phyloP scores from a whole-genome alignment of 2,113 vertebrate species.

The Syngnathus scovelli region DNA sequence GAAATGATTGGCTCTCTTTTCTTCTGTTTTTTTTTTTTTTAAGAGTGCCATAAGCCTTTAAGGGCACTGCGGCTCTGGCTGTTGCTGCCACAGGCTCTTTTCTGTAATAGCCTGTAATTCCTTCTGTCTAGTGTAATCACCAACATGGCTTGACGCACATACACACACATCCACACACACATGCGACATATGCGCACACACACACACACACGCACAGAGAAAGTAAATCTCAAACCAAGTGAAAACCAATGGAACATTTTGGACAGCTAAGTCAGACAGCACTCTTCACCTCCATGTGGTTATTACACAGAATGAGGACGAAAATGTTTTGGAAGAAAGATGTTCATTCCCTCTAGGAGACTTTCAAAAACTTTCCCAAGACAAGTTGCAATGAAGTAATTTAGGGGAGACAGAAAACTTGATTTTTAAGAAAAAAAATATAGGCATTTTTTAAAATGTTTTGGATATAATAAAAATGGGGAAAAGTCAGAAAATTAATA shows the following conservation, averaged over 20 bases:
- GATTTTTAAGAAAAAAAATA: background rate
- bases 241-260: background rate
- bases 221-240: background rate
- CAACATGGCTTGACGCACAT: slow-evolving; percentile 41
- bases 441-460: background rate
- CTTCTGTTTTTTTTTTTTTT: slow-evolving; percentile 27
- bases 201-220: background rate
- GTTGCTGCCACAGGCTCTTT: slow-evolving; percentile 51
- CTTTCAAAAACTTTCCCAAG: background rate
- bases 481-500: too few species aligned
- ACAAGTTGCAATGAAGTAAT: background rate
- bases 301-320: slow-evolving; percentile 5
- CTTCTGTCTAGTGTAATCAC: slow-evolving; percentile 63
- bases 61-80: slow-evolving; percentile 51
- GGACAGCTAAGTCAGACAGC: background rate
- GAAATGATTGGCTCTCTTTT: slow-evolving; percentile 51
- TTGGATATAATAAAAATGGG: background rate
- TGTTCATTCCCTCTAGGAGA: background rate
- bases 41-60: slow-evolving; percentile 39
- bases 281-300: slow-evolving; percentile 1
- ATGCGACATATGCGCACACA: slow-evolving; percentile 2
- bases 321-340: background rate
- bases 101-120: slow-evolving; percentile 67
- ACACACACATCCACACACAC: slow-evolving; percentile 20
- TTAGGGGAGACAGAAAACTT: too few species aligned